Evolutionary conservation across 1,140 invertebrate species (phyloP), one percentile per base, ranked within the genome.

Genomic region (Drosophila nasuta): DNA sequence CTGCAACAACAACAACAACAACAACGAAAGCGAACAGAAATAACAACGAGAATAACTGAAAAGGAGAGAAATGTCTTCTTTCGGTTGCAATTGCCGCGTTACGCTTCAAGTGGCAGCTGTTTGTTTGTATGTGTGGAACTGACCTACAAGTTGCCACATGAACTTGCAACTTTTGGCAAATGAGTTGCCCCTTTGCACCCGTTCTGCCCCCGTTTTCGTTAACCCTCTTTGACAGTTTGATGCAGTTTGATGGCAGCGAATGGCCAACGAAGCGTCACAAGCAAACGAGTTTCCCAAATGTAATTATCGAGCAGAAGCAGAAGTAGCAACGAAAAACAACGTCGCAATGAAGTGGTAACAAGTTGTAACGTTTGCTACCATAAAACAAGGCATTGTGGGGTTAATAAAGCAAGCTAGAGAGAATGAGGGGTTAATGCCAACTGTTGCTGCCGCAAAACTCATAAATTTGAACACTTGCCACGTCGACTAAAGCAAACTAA

Each of bases 401-500:
- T 70, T 70, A 75, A 75, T 75, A 58, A 70, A 45, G 45, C 51
- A 25, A 45, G 2, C n/a, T 2, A 10, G 7, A 8, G 8, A 38
- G 3, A 11, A 52, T 2, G 11, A 15, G 62, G 62, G 57, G 41
- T 58, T 43, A 43, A 56, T 13, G 48, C 5, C 75, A 79, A 79
- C 77, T 79, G 77, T 79, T 79, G 77, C 77, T 77, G 63, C 15
- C 46, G 49, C 54, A 25, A 11, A 70, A 75, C 69, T 69, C 75
- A 77, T 79, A 79, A 79, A 79, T 79, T 79, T 73, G 63, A 79
- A 77, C 77, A 79, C 77, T 66, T 65, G 69, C 49, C 17, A 35
- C 46, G 28, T 46, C 46, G 49, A 41, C 63, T 71, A 56, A 20
- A 41, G 60, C 20, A 48, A 75, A 75, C 74, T 67, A 67, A 77